Conservation (phyloP, 2,113 vertebrate species). For the Ophiodon elongatus region DNA sequence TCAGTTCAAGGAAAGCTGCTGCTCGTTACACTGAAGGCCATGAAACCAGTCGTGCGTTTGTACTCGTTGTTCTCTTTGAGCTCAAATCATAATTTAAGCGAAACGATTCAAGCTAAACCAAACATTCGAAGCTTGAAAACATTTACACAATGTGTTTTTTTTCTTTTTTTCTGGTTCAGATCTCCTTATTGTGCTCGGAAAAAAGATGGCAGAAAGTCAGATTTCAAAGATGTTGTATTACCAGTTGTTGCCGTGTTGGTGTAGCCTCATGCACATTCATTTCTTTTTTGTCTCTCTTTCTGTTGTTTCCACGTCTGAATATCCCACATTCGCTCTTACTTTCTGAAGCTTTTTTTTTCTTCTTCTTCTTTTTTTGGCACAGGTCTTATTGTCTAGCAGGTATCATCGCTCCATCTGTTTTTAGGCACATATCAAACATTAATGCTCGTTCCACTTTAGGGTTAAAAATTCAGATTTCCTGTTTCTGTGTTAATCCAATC, state of each 20-base stretch:
- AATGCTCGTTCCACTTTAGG: constrained; percentile 51
- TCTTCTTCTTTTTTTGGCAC: background rate
- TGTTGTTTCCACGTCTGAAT: background rate
- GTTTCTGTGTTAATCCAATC: constrained; percentile 66
- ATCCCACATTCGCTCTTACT: background rate
- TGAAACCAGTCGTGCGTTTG: background rate
- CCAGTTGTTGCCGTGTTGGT: background rate
- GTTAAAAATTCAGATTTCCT: constrained; percentile 60
- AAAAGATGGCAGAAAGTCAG: background rate
- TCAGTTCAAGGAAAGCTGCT: constrained; percentile 23
- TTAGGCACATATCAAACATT: constrained; percentile 64
- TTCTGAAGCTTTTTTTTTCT: background rate
- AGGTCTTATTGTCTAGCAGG: background rate
- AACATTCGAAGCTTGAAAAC: background rate
- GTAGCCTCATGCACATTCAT: background rate
- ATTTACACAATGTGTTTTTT: background rate
- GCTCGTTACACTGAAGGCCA: constrained; percentile 16
- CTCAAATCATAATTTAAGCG: no score
- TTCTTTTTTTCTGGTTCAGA: background rate
- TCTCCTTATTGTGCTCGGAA: background rate
- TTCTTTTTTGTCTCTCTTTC: background rate
- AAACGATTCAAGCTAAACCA: background rate
- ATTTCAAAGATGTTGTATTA: background rate
- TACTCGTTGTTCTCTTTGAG: background rate
- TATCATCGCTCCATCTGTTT: constrained; percentile 37